Base-by-base conservation (phyloP, 2,797 vertebrate genomes). In the Helicolenus hilgendorfi region DNA sequence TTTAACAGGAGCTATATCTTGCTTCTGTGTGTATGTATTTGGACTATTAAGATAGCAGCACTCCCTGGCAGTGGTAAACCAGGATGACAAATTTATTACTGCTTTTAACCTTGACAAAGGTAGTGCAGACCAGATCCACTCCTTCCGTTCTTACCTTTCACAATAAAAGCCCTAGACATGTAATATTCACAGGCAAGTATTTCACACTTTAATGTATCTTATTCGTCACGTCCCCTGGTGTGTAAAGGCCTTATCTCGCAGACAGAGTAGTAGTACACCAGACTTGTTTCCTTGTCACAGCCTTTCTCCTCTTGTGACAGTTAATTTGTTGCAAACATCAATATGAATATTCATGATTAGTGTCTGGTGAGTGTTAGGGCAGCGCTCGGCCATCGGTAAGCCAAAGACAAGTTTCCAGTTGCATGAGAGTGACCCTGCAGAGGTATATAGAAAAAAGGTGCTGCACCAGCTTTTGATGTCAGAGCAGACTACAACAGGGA, bases 291-390 rank as follows among this genome's bases (percentile, higher is more conserved):
- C 15, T 53, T 35, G 49, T 73, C 71, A 38, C 9, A 7, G 27
- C 64, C 56, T 20, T 41, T 75, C 67, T 49, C 18, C 31, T 73
- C 59, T 70, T 76, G 29, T 68, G 49, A 74, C 53, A 63, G 15
- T 3, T 58, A 24, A 81, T 65, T 56, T 67, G 22, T 65, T 67
- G 67, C 15, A 84, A 75, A 38, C 13, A 53, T 62, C 29, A 6
- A 41, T 58, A 60, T 83, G 18, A 74, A 86, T 86, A 82, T 84
- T 56, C 35, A 91, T 45, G 38, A 49, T 29, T 14, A 13, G 56
- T 41, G 49, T 81, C 79, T 87, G 85, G 68, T 68, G n/a, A 84
- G 49, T 53, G 62, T 88, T 45, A n/a, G 3, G 45, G 29, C 10
- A 22, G 18, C 22, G 7, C 36, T 65, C 4, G 3, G 68, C 58